Evolutionary conservation across 2,113 vertebrate genomes (phyloP).

Genomic region (Deroptyus accipitrinus): DNA sequence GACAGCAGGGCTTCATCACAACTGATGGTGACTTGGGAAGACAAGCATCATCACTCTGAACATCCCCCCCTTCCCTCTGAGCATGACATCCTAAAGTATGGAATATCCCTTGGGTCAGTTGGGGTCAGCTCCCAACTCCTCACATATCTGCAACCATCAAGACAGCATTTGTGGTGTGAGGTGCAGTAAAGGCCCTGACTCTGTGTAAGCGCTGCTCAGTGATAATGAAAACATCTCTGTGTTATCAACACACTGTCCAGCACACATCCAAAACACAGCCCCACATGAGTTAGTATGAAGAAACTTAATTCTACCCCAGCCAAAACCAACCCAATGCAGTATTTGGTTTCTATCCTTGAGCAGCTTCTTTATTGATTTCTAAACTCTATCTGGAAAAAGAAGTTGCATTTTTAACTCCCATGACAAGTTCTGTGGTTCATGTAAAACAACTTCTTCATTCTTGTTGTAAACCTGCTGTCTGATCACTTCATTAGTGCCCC

Average conservation of each 20-base stretch:
- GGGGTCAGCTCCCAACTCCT: neutral
- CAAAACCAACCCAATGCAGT: neutral
- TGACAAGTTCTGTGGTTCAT: neutral
- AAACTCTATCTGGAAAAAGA: neutral
- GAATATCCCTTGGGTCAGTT: neutral
- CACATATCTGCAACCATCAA: neutral
- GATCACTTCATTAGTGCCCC: neutral
- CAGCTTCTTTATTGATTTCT: neutral
- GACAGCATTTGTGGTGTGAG: neutral
- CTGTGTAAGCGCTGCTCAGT: neutral
- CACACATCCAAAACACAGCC: neutral
- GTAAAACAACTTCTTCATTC: neutral
- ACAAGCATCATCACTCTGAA: neutral
- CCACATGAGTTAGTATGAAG: neutral
- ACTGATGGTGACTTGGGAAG: fast-evolving
- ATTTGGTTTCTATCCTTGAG: neutral
- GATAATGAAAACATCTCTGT: neutral
- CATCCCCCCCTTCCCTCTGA: neutral
- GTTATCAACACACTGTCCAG: neutral
- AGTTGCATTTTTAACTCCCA: neutral
- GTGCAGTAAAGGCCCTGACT: neutral
- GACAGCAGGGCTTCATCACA: neutral
- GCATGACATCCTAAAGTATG: neutral
- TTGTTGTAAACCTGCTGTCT: neutral
- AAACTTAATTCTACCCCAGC: neutral